These are phyloP conservation scores for Caranx melampygus DNA, from an alignment of 2,113 vertebrate genomes.

Conservation along the genomic window DNA sequence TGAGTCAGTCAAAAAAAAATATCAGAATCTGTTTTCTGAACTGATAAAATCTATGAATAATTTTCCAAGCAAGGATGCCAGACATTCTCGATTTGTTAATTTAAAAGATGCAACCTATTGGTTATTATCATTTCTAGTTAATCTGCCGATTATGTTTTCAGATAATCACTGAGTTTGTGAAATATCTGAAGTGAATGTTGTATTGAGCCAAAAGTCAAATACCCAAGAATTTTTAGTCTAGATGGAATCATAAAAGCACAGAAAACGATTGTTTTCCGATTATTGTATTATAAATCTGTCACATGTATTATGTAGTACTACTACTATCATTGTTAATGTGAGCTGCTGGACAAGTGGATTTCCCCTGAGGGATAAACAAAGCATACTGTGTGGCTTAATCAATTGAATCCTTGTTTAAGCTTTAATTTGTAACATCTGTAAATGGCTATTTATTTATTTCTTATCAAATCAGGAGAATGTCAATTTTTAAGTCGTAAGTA, in stretches of 20 bases:
- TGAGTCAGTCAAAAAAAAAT: not conserved
- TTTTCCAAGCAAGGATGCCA: not conserved
- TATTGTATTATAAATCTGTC: too few species aligned
- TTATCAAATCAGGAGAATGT: not conserved
- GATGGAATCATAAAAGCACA: too few species aligned
- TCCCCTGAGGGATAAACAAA: too few species aligned
- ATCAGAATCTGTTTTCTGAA: not conserved
- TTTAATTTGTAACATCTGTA: not conserved
- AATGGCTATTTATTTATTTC: not conserved
- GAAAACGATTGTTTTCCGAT: too few species aligned
- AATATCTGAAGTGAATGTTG: not conserved
- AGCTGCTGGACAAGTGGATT: too few species aligned
- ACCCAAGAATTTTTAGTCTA: not conserved
- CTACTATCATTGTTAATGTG: too few species aligned
- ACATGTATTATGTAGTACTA: too few species aligned
- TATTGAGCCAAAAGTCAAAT: not conserved
- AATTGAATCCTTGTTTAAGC: too few species aligned
- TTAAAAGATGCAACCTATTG: not conserved
- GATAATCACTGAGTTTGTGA: too few species aligned
- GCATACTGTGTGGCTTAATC: too few species aligned
- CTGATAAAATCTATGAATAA: not conserved
- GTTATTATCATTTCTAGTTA: not conserved
- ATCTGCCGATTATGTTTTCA: not conserved
- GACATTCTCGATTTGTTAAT: not conserved
- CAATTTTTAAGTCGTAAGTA: not conserved